A percentile compares a stretch with the other conserved stretches of the same genome.
These are phyloP conservation scores for Syngnathus scovelli DNA, from an alignment of 2,113 vertebrate genomes.

Conservation along the genomic window DNA sequence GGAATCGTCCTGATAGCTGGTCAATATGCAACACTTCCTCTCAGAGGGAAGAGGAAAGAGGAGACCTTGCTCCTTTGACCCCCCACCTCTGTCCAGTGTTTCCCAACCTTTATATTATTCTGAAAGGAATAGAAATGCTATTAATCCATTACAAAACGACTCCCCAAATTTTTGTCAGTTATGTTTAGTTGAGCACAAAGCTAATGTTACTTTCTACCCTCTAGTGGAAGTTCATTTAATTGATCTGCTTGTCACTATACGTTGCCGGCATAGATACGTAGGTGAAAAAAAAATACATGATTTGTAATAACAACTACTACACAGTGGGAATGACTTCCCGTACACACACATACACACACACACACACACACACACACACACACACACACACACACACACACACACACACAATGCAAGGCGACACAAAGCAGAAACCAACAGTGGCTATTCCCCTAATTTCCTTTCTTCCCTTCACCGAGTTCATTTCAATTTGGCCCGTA, in stretches of 20 bases:
- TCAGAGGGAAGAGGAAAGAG: conserved; percentile 29
- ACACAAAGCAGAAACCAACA: conserved; percentile 45
- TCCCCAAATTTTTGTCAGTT: background rate
- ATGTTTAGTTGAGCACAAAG: too few relatives aligned
- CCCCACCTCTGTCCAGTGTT: background rate
- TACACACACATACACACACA: conserved; percentile 12
- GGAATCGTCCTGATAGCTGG: conserved; percentile 78
- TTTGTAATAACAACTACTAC: too few relatives aligned
- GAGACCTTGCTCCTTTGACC: conserved; percentile 67
- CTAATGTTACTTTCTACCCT: too few relatives aligned
- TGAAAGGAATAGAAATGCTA: background rate
- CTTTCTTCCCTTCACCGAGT: conserved; percentile 46
- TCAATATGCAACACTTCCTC: conserved; percentile 73
- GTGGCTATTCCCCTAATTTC: conserved; percentile 52
- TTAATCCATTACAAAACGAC: background rate
- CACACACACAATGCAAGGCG: conserved; percentile 19
- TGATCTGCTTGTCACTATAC: too few relatives aligned
- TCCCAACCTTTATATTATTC: background rate
- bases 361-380: conserved; percentile 13
- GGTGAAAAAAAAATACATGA: too few relatives aligned
- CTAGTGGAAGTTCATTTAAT: too few relatives aligned
- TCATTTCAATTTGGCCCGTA: conserved; percentile 62
- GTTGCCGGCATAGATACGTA: too few relatives aligned
- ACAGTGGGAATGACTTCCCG: background rate
- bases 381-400: conserved; percentile 11